Evolutionary conservation across 2,888 invertebrate species (phyloP).

Genomic region (Trissoscelio sp.): DNA sequence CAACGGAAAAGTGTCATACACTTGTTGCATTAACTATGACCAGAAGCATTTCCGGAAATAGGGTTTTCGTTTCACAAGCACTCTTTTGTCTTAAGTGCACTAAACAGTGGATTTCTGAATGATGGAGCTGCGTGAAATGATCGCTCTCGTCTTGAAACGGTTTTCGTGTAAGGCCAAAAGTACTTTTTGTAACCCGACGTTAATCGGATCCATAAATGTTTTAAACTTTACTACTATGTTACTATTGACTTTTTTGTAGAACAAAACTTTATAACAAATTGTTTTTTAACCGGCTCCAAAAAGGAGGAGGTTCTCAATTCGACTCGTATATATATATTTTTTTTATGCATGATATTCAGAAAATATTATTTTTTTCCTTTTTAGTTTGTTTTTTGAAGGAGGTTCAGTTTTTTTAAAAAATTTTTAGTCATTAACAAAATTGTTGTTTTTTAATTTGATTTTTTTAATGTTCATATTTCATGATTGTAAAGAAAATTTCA

Average conservation of each 20-base stretch:
- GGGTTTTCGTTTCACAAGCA: conserved; percentile 45
- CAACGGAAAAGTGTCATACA: conserved; percentile 59
- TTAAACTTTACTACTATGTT: neutral
- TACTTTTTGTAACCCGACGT: neutral
- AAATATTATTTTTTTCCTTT: too few species aligned
- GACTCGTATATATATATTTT: too few species aligned
- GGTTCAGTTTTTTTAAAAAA: too few species aligned
- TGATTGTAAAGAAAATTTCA: too few species aligned
- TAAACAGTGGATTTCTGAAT: conserved; percentile 41
- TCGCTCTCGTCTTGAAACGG: conserved; percentile 27
- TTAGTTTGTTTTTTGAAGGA: too few species aligned
- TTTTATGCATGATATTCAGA: too few species aligned
- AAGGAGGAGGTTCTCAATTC: too few species aligned
- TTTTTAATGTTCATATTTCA: too few species aligned
- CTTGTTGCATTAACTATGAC: conserved; percentile 76
- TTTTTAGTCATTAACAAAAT: too few species aligned
- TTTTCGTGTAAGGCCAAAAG: conserved; percentile 9
- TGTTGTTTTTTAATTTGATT: too few species aligned
- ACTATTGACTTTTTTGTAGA: neutral
- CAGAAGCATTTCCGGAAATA: conserved; percentile 56
- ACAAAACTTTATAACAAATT: neutral
- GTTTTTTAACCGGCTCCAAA: too few species aligned
- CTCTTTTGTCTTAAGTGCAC: conserved; percentile 49
- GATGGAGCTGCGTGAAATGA: conserved; percentile 29
- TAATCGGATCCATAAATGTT: neutral